Conservation (phyloP, 2,797 vertebrate species). For the Pipistrellus pipistrellus region DNA sequence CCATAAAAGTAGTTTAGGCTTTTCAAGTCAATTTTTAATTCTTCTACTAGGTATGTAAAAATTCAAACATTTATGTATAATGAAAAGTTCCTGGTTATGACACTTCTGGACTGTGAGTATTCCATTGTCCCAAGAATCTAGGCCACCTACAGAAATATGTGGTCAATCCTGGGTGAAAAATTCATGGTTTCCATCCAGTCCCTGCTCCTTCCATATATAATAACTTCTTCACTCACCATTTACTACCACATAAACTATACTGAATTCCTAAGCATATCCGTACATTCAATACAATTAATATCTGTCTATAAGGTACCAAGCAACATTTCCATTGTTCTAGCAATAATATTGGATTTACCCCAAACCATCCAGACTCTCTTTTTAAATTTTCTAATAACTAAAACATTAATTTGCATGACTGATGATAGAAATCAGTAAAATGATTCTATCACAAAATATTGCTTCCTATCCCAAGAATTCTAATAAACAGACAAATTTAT, state of each 20-base stretch:
- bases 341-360: not conserved
- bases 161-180: not conserved
- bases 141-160: not conserved
- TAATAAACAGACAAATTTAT: not conserved
- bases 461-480: not conserved
- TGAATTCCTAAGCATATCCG: not conserved
- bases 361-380: not conserved
- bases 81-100: not conserved
- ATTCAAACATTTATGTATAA: not conserved
- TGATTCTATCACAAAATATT: not conserved
- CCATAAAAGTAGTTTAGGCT: constrained; percentile 15
- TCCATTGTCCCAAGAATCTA: not conserved
- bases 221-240: not conserved
- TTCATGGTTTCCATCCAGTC: not conserved
- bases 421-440: not conserved
- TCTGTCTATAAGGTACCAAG: not conserved
- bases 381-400: constrained; percentile 37
- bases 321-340: not conserved
- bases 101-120: not conserved
- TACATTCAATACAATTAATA: not conserved
- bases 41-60: not conserved
- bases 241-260: not conserved
- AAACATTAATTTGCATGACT: not conserved
- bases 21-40: constrained; percentile 33
- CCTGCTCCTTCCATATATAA: not conserved